Conservation (phyloP, 1,140 invertebrate genomes). For the Battus philenor region DNA sequence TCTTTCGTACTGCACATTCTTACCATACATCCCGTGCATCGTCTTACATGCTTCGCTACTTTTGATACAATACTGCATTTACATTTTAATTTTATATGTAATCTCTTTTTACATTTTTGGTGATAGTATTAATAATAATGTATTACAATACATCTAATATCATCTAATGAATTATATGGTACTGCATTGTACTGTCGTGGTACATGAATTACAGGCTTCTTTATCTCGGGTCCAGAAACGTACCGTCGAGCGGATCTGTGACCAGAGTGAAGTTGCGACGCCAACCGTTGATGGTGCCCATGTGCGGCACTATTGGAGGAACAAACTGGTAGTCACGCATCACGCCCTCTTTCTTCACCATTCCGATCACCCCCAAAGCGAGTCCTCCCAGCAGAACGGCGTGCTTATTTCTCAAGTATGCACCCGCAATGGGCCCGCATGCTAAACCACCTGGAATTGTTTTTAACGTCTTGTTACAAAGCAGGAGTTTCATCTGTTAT, state of each 20-base stretch:
- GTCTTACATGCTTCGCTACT: too few species aligned
- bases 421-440: conserved; percentile 40
- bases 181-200: too few species aligned
- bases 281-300: conserved; percentile 31
- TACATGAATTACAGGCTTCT: too few species aligned
- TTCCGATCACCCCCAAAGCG: conserved; percentile 29
- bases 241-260: conserved; percentile 43
- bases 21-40: too few species aligned
- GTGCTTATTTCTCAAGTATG: conserved; percentile 37
- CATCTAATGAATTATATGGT: too few species aligned
- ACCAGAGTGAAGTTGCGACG: conserved; percentile 31
- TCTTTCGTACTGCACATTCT: too few species aligned
- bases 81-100: not conserved
- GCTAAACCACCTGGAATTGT: conserved; percentile 54
- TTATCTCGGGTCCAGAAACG: too few species aligned
- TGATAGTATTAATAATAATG: too few species aligned
- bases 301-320: conserved; percentile 18
- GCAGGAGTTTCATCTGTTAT: too few species aligned
- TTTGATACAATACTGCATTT: too few species aligned
- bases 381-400: conserved; percentile 37
- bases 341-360: conserved; percentile 43
- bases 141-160: too few species aligned
- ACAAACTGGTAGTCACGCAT: conserved; percentile 23
- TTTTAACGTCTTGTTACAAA: too few species aligned
- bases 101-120: not conserved